Conservation (phyloP, 2,888 invertebrate genomes). For the Lydus trimaculatus region DNA sequence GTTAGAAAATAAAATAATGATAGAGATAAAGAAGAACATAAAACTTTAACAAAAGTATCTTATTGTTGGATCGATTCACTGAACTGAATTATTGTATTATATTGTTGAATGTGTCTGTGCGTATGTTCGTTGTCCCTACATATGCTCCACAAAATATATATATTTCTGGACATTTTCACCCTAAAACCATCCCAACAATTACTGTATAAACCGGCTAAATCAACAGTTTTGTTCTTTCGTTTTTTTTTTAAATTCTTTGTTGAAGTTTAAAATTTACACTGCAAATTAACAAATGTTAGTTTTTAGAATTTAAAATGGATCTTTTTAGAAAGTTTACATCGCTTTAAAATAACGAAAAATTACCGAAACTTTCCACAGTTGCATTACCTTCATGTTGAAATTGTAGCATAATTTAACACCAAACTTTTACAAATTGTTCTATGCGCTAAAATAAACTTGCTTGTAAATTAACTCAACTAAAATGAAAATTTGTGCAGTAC, state of each 20-base stretch:
- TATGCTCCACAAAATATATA: neutral
- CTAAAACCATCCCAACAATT: too few relatives aligned
- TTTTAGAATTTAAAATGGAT: constrained; percentile 9
- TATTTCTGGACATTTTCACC: neutral
- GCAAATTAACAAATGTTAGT: constrained; percentile 9
- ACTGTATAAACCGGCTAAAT: neutral
- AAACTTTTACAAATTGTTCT: neutral
- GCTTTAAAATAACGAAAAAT: constrained; percentile 11
- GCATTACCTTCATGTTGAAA: neutral
- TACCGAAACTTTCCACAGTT: constrained; percentile 2
- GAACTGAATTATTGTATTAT: constrained; percentile 41
- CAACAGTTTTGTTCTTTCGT: neutral
- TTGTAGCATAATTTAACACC: neutral
- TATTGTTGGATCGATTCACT: constrained; percentile 33
- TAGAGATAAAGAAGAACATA: constrained; percentile 38
- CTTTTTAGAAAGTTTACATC: constrained; percentile 16
- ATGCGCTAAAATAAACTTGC: too few relatives aligned
- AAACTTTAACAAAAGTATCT: constrained; percentile 38
- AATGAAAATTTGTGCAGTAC: neutral
- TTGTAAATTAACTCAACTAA: neutral
- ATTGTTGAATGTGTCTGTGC: constrained; percentile 22
- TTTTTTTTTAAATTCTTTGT: neutral
- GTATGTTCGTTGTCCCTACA: neutral
- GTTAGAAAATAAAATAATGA: constrained; percentile 39
- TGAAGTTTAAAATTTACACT: neutral